These are phyloP conservation scores for Iselma pallidipennis DNA, from an alignment of 2,888 invertebrate genomes.

Conservation along the genomic window DNA sequence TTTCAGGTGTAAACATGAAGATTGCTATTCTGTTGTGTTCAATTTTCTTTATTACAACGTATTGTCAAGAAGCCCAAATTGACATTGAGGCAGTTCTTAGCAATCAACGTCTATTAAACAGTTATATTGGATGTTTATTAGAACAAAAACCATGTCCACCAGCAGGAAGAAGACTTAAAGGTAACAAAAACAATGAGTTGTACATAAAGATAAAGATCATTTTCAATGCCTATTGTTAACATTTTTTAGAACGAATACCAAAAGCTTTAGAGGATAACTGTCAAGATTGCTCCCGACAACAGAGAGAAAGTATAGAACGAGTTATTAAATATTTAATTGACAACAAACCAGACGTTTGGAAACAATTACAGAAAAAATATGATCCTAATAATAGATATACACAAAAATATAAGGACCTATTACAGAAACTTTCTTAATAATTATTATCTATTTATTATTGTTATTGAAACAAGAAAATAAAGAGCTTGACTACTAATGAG, in stretches of 20 bases:
- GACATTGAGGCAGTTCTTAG: constrained; percentile 67
- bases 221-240: neutral
- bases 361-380: constrained; percentile 58
- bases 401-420: constrained; percentile 64
- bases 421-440: constrained; percentile 41
- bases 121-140: constrained; percentile 69
- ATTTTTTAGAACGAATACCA: constrained; percentile 53
- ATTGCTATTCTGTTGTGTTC: neutral
- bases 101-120: constrained; percentile 66
- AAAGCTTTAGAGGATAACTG: constrained; percentile 71
- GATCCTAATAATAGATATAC: constrained; percentile 69
- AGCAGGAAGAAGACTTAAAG: constrained; percentile 64
- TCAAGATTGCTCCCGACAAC: constrained; percentile 66
- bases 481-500: too few relatives aligned
- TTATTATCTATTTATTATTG: too few relatives aligned
- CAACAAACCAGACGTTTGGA: constrained; percentile 53
- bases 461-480: too few relatives aligned
- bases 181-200: constrained; percentile 36
- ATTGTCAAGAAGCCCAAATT: constrained; percentile 55
- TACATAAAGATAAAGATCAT: too few relatives aligned
- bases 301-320: constrained; percentile 64
- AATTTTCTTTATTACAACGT: neutral
- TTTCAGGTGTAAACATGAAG: neutral
- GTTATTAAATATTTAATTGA: constrained; percentile 64
- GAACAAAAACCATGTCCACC: constrained; percentile 68